Evolutionary conservation across 2,113 vertebrate genomes (phyloP).

Genomic region (Menura novaehollandiae): DNA sequence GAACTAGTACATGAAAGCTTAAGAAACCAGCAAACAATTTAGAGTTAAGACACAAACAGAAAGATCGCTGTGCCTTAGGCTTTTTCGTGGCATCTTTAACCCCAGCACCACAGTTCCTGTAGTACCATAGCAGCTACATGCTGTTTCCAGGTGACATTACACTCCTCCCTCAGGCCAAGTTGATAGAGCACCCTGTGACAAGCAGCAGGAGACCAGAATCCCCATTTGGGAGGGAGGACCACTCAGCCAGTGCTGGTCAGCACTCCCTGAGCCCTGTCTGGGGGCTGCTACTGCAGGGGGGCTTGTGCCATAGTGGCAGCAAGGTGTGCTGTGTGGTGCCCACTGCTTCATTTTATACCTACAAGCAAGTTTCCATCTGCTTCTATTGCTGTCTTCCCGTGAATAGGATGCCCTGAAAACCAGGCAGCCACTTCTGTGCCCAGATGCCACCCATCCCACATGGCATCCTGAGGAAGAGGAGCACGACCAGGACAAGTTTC

Average conservation of each 20-base stretch:
- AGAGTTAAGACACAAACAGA: not conserved
- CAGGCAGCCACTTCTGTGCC: not conserved
- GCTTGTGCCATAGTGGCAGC: not conserved
- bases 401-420: not conserved
- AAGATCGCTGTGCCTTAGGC: not conserved
- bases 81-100: not conserved
- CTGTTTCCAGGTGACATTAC: not conserved
- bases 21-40: not conserved
- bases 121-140: fast-evolving
- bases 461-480: not conserved
- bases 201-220: not conserved
- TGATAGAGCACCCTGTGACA: not conserved
- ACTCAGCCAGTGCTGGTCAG: not conserved
- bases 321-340: not conserved
- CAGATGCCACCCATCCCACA: not conserved
- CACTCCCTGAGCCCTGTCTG: not conserved
- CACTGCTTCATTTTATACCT: not conserved
- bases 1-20: not conserved
- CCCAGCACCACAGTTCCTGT: not conserved
- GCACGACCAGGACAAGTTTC: not conserved
- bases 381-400: not conserved
- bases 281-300: not conserved
- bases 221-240: not conserved
- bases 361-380: not conserved
- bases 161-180: not conserved